Percentiles rank a stretch among this genome's conserved stretches.
Evolutionary conservation across 2,888 invertebrate genomes (phyloP).

Genomic region (Osmoderma eremita): DNA sequence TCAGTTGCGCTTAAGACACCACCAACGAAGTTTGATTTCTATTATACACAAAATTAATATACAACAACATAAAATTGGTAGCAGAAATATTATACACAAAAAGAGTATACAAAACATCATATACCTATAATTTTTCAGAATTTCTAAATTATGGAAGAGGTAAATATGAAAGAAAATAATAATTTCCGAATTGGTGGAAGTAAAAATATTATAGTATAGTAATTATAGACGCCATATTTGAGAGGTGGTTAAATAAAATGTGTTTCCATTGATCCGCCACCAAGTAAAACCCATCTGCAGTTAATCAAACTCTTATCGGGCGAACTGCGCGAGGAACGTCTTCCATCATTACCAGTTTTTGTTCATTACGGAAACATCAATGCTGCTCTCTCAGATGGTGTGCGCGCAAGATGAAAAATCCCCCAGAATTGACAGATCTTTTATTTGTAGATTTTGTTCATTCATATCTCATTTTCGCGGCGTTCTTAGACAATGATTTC

Average conservation of each 20-base stretch:
- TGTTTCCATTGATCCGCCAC: slow-evolving; percentile 25
- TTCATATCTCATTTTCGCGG: slow-evolving; percentile 64
- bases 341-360: slow-evolving; percentile 64
- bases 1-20: too few relatives aligned
- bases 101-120: too few relatives aligned
- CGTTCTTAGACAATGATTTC: slow-evolving; percentile 60
- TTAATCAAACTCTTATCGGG: slow-evolving; percentile 61
- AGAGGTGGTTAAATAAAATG: slow-evolving; percentile 30
- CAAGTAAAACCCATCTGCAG: slow-evolving; percentile 58
- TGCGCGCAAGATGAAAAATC: slow-evolving; percentile 63
- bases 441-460: slow-evolving; percentile 64
- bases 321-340: slow-evolving; percentile 52
- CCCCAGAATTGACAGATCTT: slow-evolving; percentile 63
- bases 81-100: too few relatives aligned
- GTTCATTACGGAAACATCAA: slow-evolving; percentile 63
- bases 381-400: slow-evolving; percentile 57
- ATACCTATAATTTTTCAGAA: too few relatives aligned
- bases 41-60: too few relatives aligned
- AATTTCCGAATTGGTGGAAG: too few relatives aligned
- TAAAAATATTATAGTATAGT: too few relatives aligned
- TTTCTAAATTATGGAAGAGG: too few relatives aligned
- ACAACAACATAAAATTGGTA: too few relatives aligned
- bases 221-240: not conserved
- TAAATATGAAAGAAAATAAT: too few relatives aligned
- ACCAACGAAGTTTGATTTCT: too few relatives aligned